A percentile compares a stretch with the other conserved stretches of the same genome.
Conservation (phyloP, 2,797 vertebrate species). For the Gallinago stenura region DNA sequence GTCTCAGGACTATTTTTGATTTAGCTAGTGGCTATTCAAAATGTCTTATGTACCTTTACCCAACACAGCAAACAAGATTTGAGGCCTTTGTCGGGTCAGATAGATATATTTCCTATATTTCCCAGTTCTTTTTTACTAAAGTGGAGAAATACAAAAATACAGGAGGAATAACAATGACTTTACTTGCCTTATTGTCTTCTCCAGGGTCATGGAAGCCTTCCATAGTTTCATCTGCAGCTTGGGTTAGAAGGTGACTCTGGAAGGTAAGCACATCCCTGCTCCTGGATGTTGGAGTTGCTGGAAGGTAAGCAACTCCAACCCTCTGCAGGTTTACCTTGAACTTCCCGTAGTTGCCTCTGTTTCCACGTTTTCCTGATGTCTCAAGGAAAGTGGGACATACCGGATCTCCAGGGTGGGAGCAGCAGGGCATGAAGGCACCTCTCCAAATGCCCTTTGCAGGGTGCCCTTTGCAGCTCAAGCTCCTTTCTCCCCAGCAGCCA, state of each 20-base stretch:
- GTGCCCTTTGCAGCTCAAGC: neutral
- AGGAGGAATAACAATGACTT: neutral
- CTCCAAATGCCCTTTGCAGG: fast-evolving
- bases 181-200: neutral
- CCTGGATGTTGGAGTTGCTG: neutral
- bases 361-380: neutral
- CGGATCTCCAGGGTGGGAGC: neutral
- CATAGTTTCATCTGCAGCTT: neutral
- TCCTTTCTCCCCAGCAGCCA: neutral
- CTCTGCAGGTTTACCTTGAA: neutral
- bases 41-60: neutral
- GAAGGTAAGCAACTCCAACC: neutral
- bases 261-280: neutral
- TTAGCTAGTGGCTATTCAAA: neutral
- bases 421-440: fast-evolving
- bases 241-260: neutral
- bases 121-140: neutral
- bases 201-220: neutral
- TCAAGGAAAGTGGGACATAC: neutral
- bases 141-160: neutral
- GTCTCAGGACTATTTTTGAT: neutral
- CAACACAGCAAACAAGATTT: neutral
- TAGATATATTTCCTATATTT: neutral
- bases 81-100: neutral
- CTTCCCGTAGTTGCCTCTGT: neutral